Percentiles rank a stretch among this genome's conserved stretches.
Conservation (phyloP, 2,888 invertebrate genomes). For the Brenthis daphne region DNA sequence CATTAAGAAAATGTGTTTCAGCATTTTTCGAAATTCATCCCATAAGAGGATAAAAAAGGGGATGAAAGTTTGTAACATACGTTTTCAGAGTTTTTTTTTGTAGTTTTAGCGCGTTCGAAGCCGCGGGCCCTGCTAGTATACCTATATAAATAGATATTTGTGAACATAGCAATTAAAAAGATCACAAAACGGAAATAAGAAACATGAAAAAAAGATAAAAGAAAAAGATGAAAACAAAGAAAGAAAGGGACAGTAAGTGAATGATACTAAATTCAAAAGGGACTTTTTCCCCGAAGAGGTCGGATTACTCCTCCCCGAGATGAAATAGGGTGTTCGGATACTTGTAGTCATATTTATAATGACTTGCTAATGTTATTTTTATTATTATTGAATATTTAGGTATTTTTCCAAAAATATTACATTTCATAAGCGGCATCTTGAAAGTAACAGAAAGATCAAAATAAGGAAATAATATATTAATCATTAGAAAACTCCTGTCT, state of each 20-base stretch:
- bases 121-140: too few relatives aligned
- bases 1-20: too few relatives aligned
- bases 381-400: not conserved
- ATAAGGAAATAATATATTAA: too few relatives aligned
- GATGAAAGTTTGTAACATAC: too few relatives aligned
- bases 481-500: too few relatives aligned
- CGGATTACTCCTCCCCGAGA: constrained; percentile 20
- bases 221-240: constrained; percentile 3
- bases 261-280: constrained; percentile 25
- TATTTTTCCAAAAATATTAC: not conserved
- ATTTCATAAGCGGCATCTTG: too few relatives aligned
- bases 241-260: constrained; percentile 18
- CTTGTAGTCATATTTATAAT: constrained; percentile 14
- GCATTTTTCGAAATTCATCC: too few relatives aligned
- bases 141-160: too few relatives aligned
- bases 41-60: too few relatives aligned
- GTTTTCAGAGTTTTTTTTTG: too few relatives aligned
- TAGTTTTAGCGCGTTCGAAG: too few relatives aligned
- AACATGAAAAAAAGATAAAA: not conserved
- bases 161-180: constrained; percentile 1
- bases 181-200: not conserved
- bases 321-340: constrained; percentile 23
- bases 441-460: too few relatives aligned
- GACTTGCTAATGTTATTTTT: constrained; percentile 14
- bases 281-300: constrained; percentile 24